Conservation (phyloP, 2,113 vertebrate species). For the Jaculus jaculus region DNA sequence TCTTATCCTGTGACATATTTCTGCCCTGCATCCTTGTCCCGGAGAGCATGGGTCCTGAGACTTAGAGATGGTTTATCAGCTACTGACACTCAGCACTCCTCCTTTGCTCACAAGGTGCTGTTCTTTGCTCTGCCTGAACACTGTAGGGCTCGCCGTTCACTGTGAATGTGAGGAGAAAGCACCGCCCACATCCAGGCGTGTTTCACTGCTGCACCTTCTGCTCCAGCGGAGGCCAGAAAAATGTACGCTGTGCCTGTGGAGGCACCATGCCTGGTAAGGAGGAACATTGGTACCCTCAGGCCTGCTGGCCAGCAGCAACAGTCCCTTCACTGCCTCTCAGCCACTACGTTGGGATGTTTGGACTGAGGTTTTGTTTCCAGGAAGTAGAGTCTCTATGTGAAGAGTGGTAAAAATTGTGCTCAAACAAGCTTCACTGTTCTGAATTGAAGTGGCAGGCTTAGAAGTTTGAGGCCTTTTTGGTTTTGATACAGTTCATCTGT, state of each 20-base stretch:
- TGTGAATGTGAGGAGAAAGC: slow-evolving; percentile 87
- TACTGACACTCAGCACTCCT: not conserved
- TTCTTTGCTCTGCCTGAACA: slow-evolving; percentile 60
- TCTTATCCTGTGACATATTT: not conserved
- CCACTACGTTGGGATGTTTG: not conserved
- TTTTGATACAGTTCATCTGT: not conserved
- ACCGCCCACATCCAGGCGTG: slow-evolving; percentile 86
- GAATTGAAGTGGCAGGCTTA: not conserved
- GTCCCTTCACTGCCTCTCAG: slow-evolving; percentile 3
- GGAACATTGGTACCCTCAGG: too few relatives aligned
- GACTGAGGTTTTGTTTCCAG: not conserved
- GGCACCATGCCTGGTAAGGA: slow-evolving; percentile 94
- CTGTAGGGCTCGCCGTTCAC: slow-evolving; percentile 92
- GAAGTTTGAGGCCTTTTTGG: not conserved
- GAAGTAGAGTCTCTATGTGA: not conserved
- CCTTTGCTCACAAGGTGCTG: not conserved
- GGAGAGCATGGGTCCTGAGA: not conserved
- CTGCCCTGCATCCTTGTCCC: not conserved
- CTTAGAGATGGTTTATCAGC: not conserved
- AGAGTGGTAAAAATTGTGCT: not conserved
- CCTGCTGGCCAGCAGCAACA: not conserved
- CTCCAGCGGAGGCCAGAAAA: slow-evolving; percentile 93
- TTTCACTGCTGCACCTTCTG: slow-evolving; percentile 98
- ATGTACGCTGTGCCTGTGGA: slow-evolving; percentile 91
- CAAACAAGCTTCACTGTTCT: not conserved